Conservation (phyloP, 2,797 vertebrate genomes). For the Steatocranus sp. region DNA sequence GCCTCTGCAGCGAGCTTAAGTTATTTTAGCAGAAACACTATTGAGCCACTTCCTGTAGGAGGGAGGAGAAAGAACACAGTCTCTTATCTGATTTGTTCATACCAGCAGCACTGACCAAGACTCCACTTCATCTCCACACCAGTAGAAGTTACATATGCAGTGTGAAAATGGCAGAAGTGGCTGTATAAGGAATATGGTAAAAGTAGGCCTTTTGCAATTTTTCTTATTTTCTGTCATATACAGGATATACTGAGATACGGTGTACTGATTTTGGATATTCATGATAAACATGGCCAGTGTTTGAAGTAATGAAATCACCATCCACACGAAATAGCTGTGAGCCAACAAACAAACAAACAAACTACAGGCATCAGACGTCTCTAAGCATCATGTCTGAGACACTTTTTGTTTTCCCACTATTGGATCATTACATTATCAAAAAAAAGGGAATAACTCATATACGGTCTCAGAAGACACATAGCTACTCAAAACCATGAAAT, state of each 20-base stretch:
- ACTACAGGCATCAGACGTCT: not conserved
- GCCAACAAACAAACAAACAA: not conserved
- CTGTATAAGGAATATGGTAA: not conserved
- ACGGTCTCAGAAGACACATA: not conserved
- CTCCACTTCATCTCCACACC: not conserved
- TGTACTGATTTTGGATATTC: not conserved
- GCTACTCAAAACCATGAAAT: not conserved
- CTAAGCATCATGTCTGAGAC: not conserved
- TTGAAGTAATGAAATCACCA: not conserved
- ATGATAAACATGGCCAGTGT: not conserved
- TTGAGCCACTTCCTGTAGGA: constrained; percentile 34
- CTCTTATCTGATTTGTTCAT: constrained; percentile 26
- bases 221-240: not conserved
- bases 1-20: not conserved
- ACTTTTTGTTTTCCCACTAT: not conserved
- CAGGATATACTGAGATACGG: not conserved
- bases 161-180: not conserved
- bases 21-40: constrained; percentile 8
- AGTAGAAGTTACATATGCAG: not conserved
- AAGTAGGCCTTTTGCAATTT: not conserved
- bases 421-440: not conserved
- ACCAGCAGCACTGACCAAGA: not conserved
- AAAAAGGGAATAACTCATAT: not conserved
- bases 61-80: constrained; percentile 12
- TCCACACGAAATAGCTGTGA: not conserved